These are phyloP conservation scores for Cettia cetti DNA, from an alignment of 2,113 vertebrate genomes.

Conservation along the genomic window DNA sequence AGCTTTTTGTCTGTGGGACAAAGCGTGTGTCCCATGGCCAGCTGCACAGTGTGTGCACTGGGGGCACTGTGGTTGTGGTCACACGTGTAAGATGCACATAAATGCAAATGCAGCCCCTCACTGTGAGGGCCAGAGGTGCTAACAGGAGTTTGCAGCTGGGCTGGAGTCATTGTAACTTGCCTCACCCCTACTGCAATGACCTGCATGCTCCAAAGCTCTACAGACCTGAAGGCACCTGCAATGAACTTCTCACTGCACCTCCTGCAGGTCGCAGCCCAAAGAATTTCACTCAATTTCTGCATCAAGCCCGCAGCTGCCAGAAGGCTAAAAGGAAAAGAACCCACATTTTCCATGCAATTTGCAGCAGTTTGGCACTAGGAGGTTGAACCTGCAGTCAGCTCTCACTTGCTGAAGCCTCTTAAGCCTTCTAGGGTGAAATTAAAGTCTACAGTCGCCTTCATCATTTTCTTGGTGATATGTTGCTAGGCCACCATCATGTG, in stretches of 20 bases:
- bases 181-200: neutral
- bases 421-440: neutral
- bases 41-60: neutral
- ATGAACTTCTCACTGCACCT: neutral
- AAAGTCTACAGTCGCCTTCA: neutral
- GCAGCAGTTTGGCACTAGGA: neutral
- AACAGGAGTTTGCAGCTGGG: neutral
- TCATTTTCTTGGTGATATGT: neutral
- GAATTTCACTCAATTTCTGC: neutral
- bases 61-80: neutral
- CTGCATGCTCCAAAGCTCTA: neutral
- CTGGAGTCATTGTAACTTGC: neutral
- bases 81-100: too few relatives aligned
- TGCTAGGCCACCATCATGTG: neutral
- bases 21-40: neutral
- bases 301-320: neutral
- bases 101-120: neutral
- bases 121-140: rapidly evolving
- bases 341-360: neutral
- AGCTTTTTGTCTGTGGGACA: neutral
- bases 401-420: neutral
- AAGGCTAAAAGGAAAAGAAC: neutral
- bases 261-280: neutral
- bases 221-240: neutral
- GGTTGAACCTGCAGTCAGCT: neutral